phyloP scores from a whole-genome alignment of 2,888 invertebrate species.

The Nomada ruficornis region DNA sequence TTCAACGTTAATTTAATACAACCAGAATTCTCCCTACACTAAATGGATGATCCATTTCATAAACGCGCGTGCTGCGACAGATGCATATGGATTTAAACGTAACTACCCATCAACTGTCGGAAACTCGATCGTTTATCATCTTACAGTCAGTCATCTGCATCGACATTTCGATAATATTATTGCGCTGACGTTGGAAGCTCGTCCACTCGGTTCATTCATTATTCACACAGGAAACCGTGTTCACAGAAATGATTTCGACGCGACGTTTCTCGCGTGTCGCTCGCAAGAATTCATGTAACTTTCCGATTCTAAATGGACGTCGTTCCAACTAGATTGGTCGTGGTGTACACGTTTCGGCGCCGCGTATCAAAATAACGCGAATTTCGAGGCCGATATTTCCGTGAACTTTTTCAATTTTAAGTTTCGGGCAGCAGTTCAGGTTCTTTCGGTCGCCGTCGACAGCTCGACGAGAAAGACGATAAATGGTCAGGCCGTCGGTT shows the following conservation, averaged over 20 bases:
- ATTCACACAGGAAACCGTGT: neutral
- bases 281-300: conserved; percentile 6
- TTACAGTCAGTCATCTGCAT: conserved; percentile 6
- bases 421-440: conserved; percentile 30
- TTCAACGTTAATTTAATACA: too few species aligned
- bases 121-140: neutral
- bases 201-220: neutral
- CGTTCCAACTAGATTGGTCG: conserved; percentile 16
- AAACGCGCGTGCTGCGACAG: too few species aligned
- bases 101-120: too few species aligned
- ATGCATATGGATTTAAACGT: too few species aligned
- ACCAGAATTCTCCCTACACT: neutral
- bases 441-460: conserved; percentile 15
- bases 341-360: conserved; percentile 6
- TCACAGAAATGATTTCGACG: neutral
- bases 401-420: conserved; percentile 54
- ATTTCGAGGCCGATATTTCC: conserved; percentile 39
- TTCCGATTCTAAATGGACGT: conserved; percentile 8
- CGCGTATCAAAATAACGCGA: conserved; percentile 42
- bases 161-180: neutral
- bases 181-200: neutral
- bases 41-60: too few species aligned
- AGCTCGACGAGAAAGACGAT: conserved; percentile 19
- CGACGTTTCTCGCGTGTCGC: conserved; percentile 1
- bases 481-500: conserved; percentile 24